Percentiles rank a stretch among this genome's conserved stretches.
Evolutionary conservation across 2,797 vertebrate species (phyloP).

Genomic region (Gymnoscopelus braueri): DNA sequence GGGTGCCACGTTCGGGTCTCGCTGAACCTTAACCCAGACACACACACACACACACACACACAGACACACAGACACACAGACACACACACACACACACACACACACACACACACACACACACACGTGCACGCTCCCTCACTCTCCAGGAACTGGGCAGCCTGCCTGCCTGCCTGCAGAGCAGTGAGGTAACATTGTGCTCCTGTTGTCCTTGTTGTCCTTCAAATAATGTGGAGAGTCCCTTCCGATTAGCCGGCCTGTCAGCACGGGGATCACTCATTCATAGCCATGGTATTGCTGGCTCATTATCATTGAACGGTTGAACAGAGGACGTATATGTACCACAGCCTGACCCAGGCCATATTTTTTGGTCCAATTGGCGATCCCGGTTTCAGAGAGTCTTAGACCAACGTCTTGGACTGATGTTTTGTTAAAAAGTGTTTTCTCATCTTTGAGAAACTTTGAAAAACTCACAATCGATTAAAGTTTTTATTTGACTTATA

Average conservation of each 20-base stretch:
- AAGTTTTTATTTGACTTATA: too few species aligned
- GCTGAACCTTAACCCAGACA: background rate
- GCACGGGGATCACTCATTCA: conserved; percentile 3
- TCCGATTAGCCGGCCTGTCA: conserved; percentile 1
- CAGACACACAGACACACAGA: conserved; percentile 1
- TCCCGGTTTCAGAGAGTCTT: too few species aligned
- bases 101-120: conserved; percentile 1
- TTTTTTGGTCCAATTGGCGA: too few species aligned
- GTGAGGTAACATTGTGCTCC: background rate
- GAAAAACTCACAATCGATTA: too few species aligned
- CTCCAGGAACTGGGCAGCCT: conserved; percentile 16
- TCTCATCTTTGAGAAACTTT: too few species aligned
- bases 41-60: conserved; percentile 1
- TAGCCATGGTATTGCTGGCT: background rate
- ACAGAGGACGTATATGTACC: background rate
- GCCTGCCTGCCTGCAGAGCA: background rate
- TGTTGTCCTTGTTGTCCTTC: conserved; percentile 9
- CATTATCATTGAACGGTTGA: background rate
- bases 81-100: conserved; percentile 3
- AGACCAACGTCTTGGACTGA: too few species aligned
- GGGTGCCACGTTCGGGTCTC: conserved; percentile 1
- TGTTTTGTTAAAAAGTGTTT: too few species aligned
- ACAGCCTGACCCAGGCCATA: background rate
- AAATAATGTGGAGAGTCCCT: background rate
- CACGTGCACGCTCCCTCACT: background rate